Conservation (phyloP, 2,113 vertebrate genomes). For the Tetrax tetrax region DNA sequence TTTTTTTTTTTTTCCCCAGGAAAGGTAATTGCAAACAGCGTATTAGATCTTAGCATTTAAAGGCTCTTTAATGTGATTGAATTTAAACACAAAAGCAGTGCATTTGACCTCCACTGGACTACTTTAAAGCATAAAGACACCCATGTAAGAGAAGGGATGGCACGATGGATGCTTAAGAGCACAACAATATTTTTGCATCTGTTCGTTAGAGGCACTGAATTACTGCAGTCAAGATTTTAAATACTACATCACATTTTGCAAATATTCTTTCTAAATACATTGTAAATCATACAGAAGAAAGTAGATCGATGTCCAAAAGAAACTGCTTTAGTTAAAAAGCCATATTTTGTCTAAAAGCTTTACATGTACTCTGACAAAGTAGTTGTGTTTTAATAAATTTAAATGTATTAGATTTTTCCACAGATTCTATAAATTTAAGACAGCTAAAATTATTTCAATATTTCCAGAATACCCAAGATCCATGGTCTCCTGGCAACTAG, state of each 20-base stretch:
- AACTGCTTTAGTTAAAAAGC: conserved; percentile 38
- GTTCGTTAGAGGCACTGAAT: not conserved
- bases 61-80: not conserved
- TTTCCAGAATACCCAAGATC: conserved; percentile 69
- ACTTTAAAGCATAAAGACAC: not conserved
- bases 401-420: conserved; percentile 58
- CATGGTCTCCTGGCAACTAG: conserved; percentile 72
- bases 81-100: not conserved
- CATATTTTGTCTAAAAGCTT: conserved; percentile 48
- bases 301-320: conserved; percentile 44
- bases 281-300: conserved; percentile 56
- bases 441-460: conserved; percentile 70
- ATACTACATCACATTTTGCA: not conserved
- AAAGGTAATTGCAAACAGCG: conserved; percentile 44
- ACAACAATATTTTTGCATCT: not conserved
- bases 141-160: not conserved
- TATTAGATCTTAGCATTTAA: conserved; percentile 5
- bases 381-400: conserved; percentile 64
- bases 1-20: conserved; percentile 12
- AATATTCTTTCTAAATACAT: conserved; percentile 19
- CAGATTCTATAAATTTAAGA: conserved; percentile 69
- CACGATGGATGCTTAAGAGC: not conserved
- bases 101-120: not conserved
- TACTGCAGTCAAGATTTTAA: conserved; percentile 59
- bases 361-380: conserved; percentile 26